Conservation (phyloP, 2,888 invertebrate species). For the Nemotelus pantherinus region DNA sequence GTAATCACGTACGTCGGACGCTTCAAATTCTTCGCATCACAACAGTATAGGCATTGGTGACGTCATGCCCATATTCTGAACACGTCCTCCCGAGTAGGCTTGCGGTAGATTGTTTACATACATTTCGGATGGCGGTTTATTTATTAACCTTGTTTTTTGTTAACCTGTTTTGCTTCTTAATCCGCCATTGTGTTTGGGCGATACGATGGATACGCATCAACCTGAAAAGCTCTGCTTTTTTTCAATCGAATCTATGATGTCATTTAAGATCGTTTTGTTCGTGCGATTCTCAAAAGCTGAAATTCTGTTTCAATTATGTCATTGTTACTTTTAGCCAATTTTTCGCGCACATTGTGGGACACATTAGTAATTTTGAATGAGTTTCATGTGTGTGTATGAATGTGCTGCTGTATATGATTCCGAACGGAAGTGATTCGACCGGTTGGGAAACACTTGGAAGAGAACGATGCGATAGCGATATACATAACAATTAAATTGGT, state of each 20-base stretch:
- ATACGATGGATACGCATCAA: no score
- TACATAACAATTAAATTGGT: no score
- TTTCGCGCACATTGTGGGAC: neutral
- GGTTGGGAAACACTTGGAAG: neutral
- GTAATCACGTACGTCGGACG: neutral
- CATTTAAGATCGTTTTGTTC: conserved; percentile 21
- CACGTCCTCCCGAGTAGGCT: conserved; percentile 6
- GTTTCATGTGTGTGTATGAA: no score
- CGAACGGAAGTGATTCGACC: conserved; percentile 9
- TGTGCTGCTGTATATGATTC: neutral
- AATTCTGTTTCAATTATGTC: conserved; percentile 43
- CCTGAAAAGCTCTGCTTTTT: no score
- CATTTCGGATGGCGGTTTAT: conserved; percentile 2
- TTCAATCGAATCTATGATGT: conserved; percentile 17
- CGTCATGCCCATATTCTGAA: conserved; percentile 3
- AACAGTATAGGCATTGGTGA: neutral
- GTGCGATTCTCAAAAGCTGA: conserved; percentile 25
- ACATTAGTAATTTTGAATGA: no score
- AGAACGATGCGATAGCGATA: no score
- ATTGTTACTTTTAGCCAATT: conserved; percentile 30
- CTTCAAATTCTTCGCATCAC: neutral
- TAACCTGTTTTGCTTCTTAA: neutral
- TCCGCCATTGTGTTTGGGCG: no score
- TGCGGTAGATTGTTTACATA: conserved; percentile 13
- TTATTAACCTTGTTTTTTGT: neutral